Percentiles rank a stretch among this genome's conserved stretches.
These are phyloP conservation scores for Hypocryptadius cinnamomeus DNA, from an alignment of 2,113 vertebrate species.

Conservation along the genomic window DNA sequence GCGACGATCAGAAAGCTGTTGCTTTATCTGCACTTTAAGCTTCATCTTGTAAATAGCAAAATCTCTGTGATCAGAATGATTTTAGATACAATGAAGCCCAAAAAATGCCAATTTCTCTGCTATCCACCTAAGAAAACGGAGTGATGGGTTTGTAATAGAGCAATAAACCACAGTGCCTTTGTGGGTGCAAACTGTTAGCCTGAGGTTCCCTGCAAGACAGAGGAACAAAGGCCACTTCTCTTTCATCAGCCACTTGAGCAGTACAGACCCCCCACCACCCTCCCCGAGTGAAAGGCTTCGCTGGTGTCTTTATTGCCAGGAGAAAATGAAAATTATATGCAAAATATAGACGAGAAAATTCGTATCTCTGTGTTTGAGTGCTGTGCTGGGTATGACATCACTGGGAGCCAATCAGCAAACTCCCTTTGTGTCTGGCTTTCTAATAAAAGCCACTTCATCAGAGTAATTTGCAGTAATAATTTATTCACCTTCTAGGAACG, in stretches of 20 bases:
- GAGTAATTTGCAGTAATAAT: constrained; percentile 47
- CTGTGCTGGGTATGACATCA: constrained; percentile 63
- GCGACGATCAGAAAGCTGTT: not conserved
- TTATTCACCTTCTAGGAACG: constrained; percentile 35
- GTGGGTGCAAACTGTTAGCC: constrained; percentile 17
- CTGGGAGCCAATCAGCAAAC: constrained; percentile 51
- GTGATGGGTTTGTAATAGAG: not conserved
- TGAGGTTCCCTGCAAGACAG: not conserved
- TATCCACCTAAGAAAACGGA: not conserved
- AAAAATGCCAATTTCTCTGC: not conserved
- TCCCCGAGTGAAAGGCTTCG: not conserved
- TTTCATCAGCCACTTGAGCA: constrained; percentile 9
- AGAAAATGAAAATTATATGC: constrained; percentile 26
- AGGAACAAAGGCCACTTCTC: constrained; percentile 21
- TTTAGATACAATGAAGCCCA: not conserved
- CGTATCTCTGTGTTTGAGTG: not conserved
- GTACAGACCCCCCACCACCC: not conserved
- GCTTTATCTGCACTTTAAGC: not conserved
- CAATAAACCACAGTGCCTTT: not conserved
- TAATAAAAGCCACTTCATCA: constrained; percentile 57
- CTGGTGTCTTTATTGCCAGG: not conserved
- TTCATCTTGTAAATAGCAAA: not conserved
- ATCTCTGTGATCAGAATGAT: not conserved
- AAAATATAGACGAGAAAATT: not conserved
- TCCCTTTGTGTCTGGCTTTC: constrained; percentile 56